phyloP scores from a whole-genome alignment of 2,888 invertebrate species.

The Drosophila recens region DNA sequence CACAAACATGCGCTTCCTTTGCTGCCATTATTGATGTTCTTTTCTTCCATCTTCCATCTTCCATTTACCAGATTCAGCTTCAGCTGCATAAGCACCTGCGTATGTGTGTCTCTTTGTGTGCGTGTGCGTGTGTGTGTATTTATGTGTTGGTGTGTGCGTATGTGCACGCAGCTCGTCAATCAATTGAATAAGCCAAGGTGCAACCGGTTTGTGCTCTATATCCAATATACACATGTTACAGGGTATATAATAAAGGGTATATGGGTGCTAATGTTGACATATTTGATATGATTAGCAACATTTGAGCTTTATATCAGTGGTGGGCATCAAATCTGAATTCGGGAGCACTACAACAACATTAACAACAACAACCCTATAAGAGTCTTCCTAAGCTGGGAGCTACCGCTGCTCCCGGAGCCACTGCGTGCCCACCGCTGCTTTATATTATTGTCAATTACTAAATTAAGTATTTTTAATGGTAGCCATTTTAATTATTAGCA shows the following conservation, averaged over 20 bases:
- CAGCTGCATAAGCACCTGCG: conserved; percentile 18
- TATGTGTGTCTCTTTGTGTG: conserved; percentile 31
- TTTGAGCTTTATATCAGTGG: background rate
- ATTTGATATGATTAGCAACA: background rate
- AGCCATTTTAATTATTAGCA: background rate
- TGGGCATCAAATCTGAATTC: no score
- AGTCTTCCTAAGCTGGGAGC: no score
- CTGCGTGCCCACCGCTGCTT: no score
- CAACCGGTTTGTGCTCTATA: conserved; percentile 76
- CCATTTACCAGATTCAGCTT: background rate
- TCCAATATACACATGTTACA: conserved; percentile 24
- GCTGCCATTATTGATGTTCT: conserved; percentile 65
- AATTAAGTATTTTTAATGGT: background rate
- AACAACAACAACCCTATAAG: no score
- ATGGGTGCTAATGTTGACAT: background rate
- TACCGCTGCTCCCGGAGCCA: no score
- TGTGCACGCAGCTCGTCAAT: conserved; percentile 80
- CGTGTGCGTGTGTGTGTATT: conserved; percentile 32
- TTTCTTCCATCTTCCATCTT: conserved; percentile 31
- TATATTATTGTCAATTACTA: conserved; percentile 1
- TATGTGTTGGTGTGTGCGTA: conserved; percentile 64
- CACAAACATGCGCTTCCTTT: conserved; percentile 80
- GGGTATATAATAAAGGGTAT: conserved; percentile 2
- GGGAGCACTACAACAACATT: no score
- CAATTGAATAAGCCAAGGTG: conserved; percentile 61